These are phyloP conservation scores for Onychomys torridus DNA, from an alignment of 2,797 vertebrate species.

Conservation along the genomic window DNA sequence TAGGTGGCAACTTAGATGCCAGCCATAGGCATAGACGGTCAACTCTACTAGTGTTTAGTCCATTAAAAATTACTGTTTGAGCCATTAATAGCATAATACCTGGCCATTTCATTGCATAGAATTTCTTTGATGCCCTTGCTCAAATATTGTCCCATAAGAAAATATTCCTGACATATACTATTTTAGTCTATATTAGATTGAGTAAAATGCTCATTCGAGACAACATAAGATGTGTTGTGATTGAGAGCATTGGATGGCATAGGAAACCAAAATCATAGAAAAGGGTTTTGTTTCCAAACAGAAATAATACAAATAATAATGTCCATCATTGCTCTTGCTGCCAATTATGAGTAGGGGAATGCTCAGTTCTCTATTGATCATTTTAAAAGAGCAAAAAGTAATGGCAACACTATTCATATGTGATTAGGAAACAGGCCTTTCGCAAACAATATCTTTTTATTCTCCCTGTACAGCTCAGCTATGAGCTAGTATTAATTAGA, in stretches of 20 bases:
- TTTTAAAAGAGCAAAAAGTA: not conserved
- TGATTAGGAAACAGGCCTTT: constrained; percentile 41
- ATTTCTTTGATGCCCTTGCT: not conserved
- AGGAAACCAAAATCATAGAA: constrained; percentile 23
- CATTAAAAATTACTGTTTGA: not conserved
- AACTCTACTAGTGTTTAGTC: not conserved
- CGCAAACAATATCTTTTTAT: constrained; percentile 45
- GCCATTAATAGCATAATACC: not conserved
- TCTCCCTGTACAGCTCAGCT: not conserved
- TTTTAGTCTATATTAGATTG: not conserved
- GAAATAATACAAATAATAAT: constrained; percentile 59
- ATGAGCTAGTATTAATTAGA: constrained; percentile 54
- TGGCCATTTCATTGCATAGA: not conserved
- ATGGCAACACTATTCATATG: constrained; percentile 3
- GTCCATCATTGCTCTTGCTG: constrained; percentile 29
- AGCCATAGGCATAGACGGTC: not conserved
- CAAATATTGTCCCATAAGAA: not conserved
- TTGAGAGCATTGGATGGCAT: not conserved
- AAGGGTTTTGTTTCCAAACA: constrained; percentile 21
- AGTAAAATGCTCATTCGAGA: constrained; percentile 50
- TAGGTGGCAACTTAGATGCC: not conserved
- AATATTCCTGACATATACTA: not conserved
- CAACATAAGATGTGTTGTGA: constrained; percentile 19
- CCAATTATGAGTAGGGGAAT: constrained; percentile 52
- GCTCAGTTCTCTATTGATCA: constrained; percentile 5